These are phyloP conservation scores for Ophioninae sp. DNA, from an alignment of 2,888 invertebrate species.

Conservation along the genomic window DNA sequence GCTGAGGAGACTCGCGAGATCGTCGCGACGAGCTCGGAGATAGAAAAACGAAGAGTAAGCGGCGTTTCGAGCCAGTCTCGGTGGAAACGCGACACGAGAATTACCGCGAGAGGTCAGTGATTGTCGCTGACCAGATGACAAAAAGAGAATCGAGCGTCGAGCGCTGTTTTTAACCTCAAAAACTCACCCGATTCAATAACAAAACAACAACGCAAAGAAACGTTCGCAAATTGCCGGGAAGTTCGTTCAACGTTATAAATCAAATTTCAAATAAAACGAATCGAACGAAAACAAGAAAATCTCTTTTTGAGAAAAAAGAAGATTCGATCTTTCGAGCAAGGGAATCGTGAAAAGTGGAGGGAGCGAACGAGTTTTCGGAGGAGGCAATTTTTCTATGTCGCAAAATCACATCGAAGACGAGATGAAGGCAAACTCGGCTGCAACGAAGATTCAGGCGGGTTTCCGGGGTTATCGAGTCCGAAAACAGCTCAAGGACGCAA, in stretches of 20 bases:
- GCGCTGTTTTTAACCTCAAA: background rate
- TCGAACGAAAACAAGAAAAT: too few species aligned
- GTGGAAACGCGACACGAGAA: constrained; percentile 38
- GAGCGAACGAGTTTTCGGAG: background rate
- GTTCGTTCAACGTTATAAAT: background rate
- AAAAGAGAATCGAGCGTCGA: background rate
- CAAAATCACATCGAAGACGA: constrained; percentile 62
- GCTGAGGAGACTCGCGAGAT: constrained; percentile 45
- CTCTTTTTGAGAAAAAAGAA: too few species aligned
- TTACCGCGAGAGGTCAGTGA: constrained; percentile 17
- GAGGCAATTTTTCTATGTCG: constrained; percentile 59
- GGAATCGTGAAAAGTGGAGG: background rate
- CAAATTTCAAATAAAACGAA: background rate
- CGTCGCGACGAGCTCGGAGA: constrained; percentile 47
- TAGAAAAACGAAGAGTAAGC: constrained; percentile 58
- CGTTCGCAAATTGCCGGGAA: background rate
- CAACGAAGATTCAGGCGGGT: constrained; percentile 83
- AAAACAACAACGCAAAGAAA: background rate
- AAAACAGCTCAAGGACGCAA: constrained; percentile 79
- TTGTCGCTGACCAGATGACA: background rate
- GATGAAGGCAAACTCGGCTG: constrained; percentile 79
- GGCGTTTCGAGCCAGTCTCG: constrained; percentile 60
- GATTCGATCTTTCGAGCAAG: background rate
- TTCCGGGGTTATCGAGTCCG: constrained; percentile 83
- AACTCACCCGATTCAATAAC: background rate